Evolutionary conservation across 1,140 invertebrate genomes (phyloP).

Genomic region (Macrosteles quadrilineatus): DNA sequence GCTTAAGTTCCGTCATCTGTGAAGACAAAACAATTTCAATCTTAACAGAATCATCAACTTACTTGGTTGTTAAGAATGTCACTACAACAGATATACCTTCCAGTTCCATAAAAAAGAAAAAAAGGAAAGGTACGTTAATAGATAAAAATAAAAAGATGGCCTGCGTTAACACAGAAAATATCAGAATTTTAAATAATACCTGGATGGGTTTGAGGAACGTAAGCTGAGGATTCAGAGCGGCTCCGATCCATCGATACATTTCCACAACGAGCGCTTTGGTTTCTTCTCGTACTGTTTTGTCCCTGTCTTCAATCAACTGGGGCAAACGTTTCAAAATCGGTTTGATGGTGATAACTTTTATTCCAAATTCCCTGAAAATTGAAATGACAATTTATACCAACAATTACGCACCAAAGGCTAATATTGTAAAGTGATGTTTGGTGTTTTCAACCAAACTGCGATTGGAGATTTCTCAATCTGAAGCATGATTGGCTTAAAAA

Average conservation of each 20-base stretch:
- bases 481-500: neutral
- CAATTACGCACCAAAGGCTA: no score
- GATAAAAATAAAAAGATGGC: no score
- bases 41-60: neutral
- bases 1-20: conserved; percentile 81
- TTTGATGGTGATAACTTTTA: conserved; percentile 88
- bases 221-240: conserved; percentile 84
- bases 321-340: conserved; percentile 86
- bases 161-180: no score
- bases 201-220: conserved; percentile 83
- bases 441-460: no score
- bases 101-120: no score
- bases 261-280: conserved; percentile 86
- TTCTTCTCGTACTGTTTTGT: conserved; percentile 91
- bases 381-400: conserved; percentile 36
- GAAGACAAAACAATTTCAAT: conserved; percentile 9
- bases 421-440: no score
- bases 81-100: neutral
- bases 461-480: neutral
- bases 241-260: conserved; percentile 90
- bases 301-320: conserved; percentile 83
- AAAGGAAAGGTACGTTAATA: no score
- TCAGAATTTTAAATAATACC: conserved; percentile 45
- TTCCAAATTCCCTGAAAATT: conserved; percentile 78
- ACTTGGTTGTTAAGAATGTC: neutral